These are phyloP conservation scores for Idaea straminata DNA, from an alignment of 2,888 invertebrate species.

Conservation along the genomic window DNA sequence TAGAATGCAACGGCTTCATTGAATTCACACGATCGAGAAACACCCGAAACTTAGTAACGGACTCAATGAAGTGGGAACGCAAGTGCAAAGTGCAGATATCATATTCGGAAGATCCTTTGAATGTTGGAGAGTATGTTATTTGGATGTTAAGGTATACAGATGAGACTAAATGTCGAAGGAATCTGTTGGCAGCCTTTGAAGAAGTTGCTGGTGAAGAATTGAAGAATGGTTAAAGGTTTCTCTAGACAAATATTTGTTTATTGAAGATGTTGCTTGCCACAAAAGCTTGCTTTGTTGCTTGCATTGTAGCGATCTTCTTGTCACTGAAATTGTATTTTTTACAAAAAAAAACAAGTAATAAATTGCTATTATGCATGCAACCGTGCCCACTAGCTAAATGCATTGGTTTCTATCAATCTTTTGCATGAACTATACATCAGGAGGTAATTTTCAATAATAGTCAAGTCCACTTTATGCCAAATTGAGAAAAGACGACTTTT, in stretches of 20 bases:
- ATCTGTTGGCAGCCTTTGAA: slow-evolving; percentile 77
- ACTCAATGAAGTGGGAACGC: slow-evolving; percentile 80
- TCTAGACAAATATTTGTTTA: slow-evolving; percentile 3
- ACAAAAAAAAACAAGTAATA: too few relatives aligned
- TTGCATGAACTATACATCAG: too few relatives aligned
- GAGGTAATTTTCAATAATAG: too few relatives aligned
- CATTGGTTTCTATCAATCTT: too few relatives aligned
- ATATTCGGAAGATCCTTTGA: slow-evolving; percentile 76
- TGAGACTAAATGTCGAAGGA: slow-evolving; percentile 80
- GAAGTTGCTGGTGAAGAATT: slow-evolving; percentile 55
- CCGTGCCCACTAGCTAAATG: not conserved
- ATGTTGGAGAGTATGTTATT: slow-evolving; percentile 79
- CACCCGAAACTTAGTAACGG: slow-evolving; percentile 44
- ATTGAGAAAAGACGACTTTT: too few relatives aligned
- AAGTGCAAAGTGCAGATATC: slow-evolving; percentile 83
- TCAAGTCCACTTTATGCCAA: too few relatives aligned
- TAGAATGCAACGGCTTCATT: slow-evolving; percentile 72
- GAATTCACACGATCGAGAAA: slow-evolving; percentile 66
- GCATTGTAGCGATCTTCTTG: too few relatives aligned
- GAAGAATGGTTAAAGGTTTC: slow-evolving; percentile 32
- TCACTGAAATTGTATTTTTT: too few relatives aligned
- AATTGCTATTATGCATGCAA: not conserved
- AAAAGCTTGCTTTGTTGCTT: not conserved
- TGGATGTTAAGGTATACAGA: slow-evolving; percentile 82
- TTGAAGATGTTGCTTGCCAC: slow-evolving; percentile 8